phyloP scores from a whole-genome alignment of 1,140 invertebrate genomes.

The Anadara kagoshimensis region DNA sequence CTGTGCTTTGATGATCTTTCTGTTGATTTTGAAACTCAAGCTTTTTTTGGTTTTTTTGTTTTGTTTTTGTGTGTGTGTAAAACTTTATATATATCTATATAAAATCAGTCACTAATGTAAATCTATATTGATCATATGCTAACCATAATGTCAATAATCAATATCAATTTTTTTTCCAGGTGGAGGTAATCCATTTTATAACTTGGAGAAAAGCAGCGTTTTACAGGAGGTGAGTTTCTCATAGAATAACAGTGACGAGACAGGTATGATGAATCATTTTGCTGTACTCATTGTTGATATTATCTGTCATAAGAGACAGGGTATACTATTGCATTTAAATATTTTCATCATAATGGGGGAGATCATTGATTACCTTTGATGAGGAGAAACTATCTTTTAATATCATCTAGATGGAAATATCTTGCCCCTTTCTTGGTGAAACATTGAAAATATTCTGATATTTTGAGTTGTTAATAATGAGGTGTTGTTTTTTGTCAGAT shows the following conservation, averaged over 20 bases:
- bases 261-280: not conserved
- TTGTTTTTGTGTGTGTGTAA: no score
- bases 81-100: no score
- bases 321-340: not conserved
- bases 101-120: no score
- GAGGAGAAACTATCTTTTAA: not conserved
- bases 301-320: not conserved
- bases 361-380: no score
- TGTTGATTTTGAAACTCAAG: no score
- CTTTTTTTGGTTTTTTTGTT: no score
- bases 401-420: not conserved
- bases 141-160: no score
- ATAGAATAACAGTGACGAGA: not conserved
- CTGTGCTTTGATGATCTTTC: conserved; percentile 18
- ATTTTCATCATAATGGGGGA: not conserved
- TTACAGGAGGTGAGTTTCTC: conserved; percentile 86
- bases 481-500: no score
- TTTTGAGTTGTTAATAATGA: no score
- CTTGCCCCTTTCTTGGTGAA: not conserved
- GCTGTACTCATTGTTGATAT: not conserved
- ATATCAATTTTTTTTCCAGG: conserved; percentile 72
- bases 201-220: conserved; percentile 96
- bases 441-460: no score
- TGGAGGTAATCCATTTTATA: conserved; percentile 92
- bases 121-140: no score